These are phyloP conservation scores for Tortricodes alternella DNA, from an alignment of 2,888 invertebrate genomes.

Conservation along the genomic window DNA sequence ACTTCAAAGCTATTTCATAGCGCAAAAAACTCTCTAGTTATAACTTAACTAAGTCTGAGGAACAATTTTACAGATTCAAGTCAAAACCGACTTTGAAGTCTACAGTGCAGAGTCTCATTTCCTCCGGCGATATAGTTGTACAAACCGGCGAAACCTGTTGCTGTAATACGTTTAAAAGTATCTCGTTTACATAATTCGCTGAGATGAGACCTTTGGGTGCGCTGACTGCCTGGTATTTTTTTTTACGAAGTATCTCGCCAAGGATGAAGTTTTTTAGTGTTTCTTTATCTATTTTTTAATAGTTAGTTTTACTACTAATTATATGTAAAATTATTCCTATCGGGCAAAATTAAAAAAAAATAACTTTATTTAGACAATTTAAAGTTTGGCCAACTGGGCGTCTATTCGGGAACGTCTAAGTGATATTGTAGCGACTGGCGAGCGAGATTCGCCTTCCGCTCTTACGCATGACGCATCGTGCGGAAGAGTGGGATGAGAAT, in stretches of 20 bases:
- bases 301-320: no score
- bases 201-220: slow-evolving; percentile 1
- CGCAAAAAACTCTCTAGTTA: background rate
- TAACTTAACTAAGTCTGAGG: slow-evolving; percentile 5
- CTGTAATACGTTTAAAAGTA: slow-evolving; percentile 22
- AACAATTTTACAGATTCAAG: background rate
- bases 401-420: no score
- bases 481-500: no score
- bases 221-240: slow-evolving; percentile 7
- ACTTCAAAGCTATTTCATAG: background rate
- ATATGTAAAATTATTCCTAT: no score
- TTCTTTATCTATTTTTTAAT: no score
- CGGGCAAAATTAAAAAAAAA: no score
- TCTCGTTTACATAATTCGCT: slow-evolving; percentile 26
- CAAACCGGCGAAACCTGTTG: slow-evolving; percentile 22
- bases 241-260: background rate
- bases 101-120: background rate
- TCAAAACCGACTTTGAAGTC: background rate
- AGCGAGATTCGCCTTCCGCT: no score
- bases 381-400: no score
- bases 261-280: no score
- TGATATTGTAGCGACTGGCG: no score
- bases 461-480: no score
- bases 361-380: no score
- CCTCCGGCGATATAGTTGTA: background rate